Percentiles rank a stretch among this genome's conserved stretches.
These are phyloP conservation scores for Lucifuga dentata DNA, from an alignment of 2,113 vertebrate species.

Conservation along the genomic window DNA sequence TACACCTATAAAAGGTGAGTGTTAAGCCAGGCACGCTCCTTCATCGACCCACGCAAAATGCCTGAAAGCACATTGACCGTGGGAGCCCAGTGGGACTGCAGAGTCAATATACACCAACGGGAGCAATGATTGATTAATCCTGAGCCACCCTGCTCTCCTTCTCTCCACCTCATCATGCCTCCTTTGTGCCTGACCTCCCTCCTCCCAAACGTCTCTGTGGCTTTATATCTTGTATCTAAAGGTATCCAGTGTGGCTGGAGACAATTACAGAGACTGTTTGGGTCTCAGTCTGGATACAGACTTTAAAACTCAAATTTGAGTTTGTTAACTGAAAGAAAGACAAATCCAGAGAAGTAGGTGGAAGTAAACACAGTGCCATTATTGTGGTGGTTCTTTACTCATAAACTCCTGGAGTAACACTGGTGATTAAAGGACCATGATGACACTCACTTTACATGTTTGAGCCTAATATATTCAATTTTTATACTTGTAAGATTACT, in stretches of 20 bases:
- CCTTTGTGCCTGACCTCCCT: constrained; percentile 34
- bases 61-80: constrained; percentile 79
- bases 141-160: constrained; percentile 57
- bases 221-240: constrained; percentile 38
- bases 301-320: too few relatives aligned
- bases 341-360: too few relatives aligned
- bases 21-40: constrained; percentile 76
- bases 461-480: too few relatives aligned
- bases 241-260: constrained; percentile 19
- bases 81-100: constrained; percentile 71
- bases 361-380: too few relatives aligned
- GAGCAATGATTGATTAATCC: constrained; percentile 78
- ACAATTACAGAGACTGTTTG: too few relatives aligned
- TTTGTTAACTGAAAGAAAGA: too few relatives aligned
- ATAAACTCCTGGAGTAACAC: too few relatives aligned
- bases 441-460: too few relatives aligned
- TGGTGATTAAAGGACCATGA: too few relatives aligned
- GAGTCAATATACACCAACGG: constrained; percentile 78
- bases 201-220: constrained; percentile 25
- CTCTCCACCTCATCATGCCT: constrained; percentile 56
- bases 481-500: too few relatives aligned
- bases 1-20: constrained; percentile 62
- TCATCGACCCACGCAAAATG: constrained; percentile 77
- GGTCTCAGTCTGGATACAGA: too few relatives aligned
- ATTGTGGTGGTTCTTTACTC: too few relatives aligned